Evolutionary conservation across 1,140 invertebrate species (phyloP).

Genomic region (Macrobrachium rosenbergii): DNA sequence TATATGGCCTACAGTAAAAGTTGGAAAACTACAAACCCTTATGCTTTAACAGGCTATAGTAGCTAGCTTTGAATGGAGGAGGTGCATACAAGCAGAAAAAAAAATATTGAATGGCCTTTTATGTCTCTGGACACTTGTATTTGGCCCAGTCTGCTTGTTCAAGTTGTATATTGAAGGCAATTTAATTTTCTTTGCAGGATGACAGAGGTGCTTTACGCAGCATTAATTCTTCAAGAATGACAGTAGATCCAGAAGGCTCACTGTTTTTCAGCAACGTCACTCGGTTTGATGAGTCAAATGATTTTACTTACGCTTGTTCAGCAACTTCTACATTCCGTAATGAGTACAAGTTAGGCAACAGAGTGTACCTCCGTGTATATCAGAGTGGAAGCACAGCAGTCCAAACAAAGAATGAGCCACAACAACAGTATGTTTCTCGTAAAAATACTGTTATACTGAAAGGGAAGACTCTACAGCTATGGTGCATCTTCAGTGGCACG

Average conservation of each 20-base stretch:
- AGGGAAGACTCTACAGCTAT: slow-evolving; percentile 85
- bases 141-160: too few relatives aligned
- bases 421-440: slow-evolving; percentile 85
- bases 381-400: slow-evolving; percentile 79
- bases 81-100: too few relatives aligned
- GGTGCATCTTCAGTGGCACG: slow-evolving; percentile 93
- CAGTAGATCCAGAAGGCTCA: slow-evolving; percentile 92
- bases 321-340: slow-evolving; percentile 88
- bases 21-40: too few relatives aligned
- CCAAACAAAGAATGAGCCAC: slow-evolving; percentile 83
- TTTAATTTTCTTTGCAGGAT: slow-evolving; percentile 70
- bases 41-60: too few relatives aligned
- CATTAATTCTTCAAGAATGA: slow-evolving; percentile 94
- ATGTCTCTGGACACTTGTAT: too few relatives aligned
- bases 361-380: slow-evolving; percentile 81
- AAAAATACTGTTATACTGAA: slow-evolving; percentile 87
- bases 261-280: slow-evolving; percentile 96
- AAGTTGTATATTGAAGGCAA: background rate
- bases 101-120: too few relatives aligned
- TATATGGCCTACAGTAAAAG: too few relatives aligned
- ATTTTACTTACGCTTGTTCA: slow-evolving; percentile 90
- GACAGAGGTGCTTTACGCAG: slow-evolving; percentile 83
- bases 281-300: slow-evolving; percentile 82
- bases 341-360: slow-evolving; percentile 92
- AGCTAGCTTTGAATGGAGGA: too few relatives aligned